Conservation (phyloP, 2,113 vertebrate species). For the Rhagologus leucostigma region DNA sequence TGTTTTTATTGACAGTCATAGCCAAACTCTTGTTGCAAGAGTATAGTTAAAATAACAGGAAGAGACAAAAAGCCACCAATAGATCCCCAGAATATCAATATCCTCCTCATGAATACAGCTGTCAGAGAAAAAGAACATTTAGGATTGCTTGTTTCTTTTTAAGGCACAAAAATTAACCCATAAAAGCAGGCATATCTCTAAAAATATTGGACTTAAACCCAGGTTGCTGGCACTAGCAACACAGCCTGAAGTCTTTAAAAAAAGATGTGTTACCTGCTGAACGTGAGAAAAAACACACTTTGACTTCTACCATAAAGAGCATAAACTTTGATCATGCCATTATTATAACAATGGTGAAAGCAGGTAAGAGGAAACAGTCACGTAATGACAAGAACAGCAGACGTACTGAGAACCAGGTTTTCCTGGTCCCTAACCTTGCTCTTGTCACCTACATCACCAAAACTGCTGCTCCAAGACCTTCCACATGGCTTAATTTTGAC, state of each 20-base stretch:
- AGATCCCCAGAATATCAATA: background rate
- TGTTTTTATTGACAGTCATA: background rate
- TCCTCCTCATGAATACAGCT: background rate
- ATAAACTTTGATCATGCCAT: background rate
- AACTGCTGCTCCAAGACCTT: background rate
- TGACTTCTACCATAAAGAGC: background rate
- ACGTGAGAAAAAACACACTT: background rate
- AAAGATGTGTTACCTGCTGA: background rate
- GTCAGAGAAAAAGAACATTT: background rate
- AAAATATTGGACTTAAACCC: background rate
- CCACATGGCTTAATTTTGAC: background rate
- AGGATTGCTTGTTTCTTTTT: background rate
- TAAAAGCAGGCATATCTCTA: background rate
- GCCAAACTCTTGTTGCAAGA: background rate
- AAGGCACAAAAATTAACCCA: background rate
- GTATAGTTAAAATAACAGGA: background rate
- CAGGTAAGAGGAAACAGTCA: background rate
- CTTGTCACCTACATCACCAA: background rate
- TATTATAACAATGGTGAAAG: background rate
- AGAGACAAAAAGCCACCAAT: background rate
- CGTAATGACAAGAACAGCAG: background rate
- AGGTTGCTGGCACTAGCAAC: background rate
- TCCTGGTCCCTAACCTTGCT: background rate
- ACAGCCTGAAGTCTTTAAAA: background rate
- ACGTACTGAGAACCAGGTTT: background rate